Conservation (phyloP, 2,888 invertebrate genomes). For the Leptopilina syphax region DNA sequence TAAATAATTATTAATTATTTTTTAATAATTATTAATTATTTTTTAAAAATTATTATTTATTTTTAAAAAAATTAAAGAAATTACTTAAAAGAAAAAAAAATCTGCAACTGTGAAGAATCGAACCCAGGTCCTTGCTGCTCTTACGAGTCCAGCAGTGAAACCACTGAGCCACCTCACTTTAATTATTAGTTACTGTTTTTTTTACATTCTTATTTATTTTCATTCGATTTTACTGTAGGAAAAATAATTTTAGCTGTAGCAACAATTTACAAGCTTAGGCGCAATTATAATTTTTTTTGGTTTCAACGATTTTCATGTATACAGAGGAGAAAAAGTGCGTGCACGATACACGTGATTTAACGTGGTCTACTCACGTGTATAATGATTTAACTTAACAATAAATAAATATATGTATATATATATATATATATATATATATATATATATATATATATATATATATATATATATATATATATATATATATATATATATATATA, state of each 20-base stretch:
- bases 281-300: neutral
- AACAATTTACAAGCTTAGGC: neutral
- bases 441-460: conserved; percentile 12
- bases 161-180: too few species aligned
- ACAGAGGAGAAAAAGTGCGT: conserved; percentile 18
- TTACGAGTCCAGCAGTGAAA: too few species aligned
- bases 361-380: conserved; percentile 22
- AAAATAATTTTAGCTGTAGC: neutral
- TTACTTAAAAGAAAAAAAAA: too few species aligned
- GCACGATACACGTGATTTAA: conserved; percentile 33
- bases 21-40: too few species aligned
- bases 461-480: neutral
- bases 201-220: neutral
- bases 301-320: conserved; percentile 6
- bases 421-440: too few species aligned
- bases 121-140: too few species aligned
- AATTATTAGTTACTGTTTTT: neutral
- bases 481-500: too few species aligned
- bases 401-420: too few species aligned
- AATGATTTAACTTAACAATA: conserved; percentile 3
- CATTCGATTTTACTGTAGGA: neutral
- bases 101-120: too few species aligned
- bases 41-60: too few species aligned
- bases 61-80: too few species aligned
- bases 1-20: too few species aligned